Conservation (phyloP, 2,888 invertebrate genomes). For the Caenorhabditis sp. region DNA sequence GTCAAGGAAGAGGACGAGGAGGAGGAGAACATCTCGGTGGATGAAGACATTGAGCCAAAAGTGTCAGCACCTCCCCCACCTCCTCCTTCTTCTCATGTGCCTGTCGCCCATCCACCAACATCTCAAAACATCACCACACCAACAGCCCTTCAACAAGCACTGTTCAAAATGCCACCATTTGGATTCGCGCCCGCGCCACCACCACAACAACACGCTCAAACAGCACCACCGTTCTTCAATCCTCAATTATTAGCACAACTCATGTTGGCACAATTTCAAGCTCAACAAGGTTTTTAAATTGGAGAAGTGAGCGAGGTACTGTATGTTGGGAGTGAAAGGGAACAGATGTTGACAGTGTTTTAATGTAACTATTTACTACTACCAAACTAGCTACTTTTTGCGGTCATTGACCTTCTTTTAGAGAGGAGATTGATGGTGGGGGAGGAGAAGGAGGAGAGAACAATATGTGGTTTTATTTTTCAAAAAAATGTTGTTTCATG, state of each 20-base stretch:
- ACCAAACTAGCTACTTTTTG: slow-evolving; percentile 16
- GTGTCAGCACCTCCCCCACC: background rate
- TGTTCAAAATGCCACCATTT: slow-evolving; percentile 22
- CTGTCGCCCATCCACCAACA: background rate
- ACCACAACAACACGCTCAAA: slow-evolving; percentile 3
- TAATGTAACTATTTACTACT: slow-evolving; percentile 7
- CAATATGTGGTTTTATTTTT: slow-evolving; percentile 14
- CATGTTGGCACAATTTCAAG: slow-evolving; percentile 33
- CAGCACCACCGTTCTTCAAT: slow-evolving; percentile 12
- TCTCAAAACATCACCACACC: background rate
- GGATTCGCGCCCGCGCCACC: slow-evolving; percentile 2
- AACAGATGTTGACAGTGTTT: slow-evolving; percentile 39
- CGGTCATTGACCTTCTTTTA: slow-evolving; percentile 37
- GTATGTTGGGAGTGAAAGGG: background rate
- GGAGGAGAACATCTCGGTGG: background rate
- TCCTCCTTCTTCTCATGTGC: background rate
- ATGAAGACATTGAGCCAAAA: background rate
- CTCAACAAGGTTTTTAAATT: slow-evolving; percentile 9
- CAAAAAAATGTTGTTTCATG: background rate
- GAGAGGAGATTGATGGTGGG: slow-evolving; percentile 4
- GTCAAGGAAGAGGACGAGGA: background rate
- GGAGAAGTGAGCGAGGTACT: too few relatives aligned
- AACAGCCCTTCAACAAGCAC: background rate
- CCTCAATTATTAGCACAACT: slow-evolving; percentile 24
- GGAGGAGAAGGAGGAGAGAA: slow-evolving; percentile 1